Evolutionary conservation across 2,888 invertebrate species (phyloP).

Genomic region (Phasia obesa): DNA sequence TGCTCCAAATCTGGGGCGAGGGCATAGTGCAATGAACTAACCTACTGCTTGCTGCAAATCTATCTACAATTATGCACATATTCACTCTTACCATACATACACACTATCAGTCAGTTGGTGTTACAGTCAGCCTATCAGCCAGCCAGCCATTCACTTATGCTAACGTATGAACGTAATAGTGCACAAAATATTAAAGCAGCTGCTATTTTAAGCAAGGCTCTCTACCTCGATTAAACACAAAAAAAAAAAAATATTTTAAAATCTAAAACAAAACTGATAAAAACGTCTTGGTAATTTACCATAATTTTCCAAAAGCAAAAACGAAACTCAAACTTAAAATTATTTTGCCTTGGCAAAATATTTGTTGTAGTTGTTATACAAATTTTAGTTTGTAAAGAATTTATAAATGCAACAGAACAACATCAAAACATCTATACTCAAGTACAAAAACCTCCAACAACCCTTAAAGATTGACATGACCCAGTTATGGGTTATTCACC

Average conservation of each 20-base stretch:
- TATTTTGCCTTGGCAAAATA: constrained; percentile 63
- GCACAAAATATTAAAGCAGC: constrained; percentile 47
- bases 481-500: constrained; percentile 59
- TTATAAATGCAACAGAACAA: constrained; percentile 49
- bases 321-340: constrained; percentile 17
- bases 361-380: constrained; percentile 2
- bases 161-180: constrained; percentile 33
- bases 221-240: constrained; percentile 56
- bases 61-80: constrained; percentile 56
- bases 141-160: constrained; percentile 66
- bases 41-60: constrained; percentile 67
- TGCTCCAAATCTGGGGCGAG: constrained; percentile 80
- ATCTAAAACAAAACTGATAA: constrained; percentile 64
- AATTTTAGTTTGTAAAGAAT: constrained; percentile 42
- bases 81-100: not conserved
- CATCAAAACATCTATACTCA: constrained; percentile 15
- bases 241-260: constrained; percentile 65
- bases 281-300: constrained; percentile 61
- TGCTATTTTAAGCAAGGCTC: constrained; percentile 60
- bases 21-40: constrained; percentile 82
- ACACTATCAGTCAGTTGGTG: constrained; percentile 38
- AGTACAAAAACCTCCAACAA: constrained; percentile 48
- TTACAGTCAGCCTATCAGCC: constrained; percentile 55
- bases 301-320: constrained; percentile 54
- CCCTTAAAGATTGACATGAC: constrained; percentile 66